Base-by-base conservation (phyloP, 1,140 invertebrate genomes). In the Cyphomyrmex costatus region DNA sequence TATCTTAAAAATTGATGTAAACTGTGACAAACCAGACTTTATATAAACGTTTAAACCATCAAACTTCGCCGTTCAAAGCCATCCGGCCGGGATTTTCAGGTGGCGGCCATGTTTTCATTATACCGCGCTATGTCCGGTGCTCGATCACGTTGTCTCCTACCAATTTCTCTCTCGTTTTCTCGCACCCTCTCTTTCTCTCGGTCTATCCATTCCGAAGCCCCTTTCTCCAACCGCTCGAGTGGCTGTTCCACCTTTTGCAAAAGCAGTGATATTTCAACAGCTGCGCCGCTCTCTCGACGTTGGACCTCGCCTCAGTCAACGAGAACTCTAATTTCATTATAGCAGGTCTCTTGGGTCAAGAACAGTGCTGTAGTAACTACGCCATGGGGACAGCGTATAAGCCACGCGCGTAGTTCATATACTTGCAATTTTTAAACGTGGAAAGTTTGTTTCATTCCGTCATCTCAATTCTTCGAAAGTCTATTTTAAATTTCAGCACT, bases 61-160 rank as follows among this genome's bases (percentile, higher is more conserved):
- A 76, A 70, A 80, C 79, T 88, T 83, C n/a, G n/a, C 85, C 68
- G 46, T 89, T 88, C 76, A 84, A 88, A 90, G 80, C 82, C 66
- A 88, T 84, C 86, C 73, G 68, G 85, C 86, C 73, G 68, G 85
- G 89, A 90, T 90, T 90, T 90, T 85, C 87, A 90, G 89, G 85
- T 92, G 87, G 92, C 93, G 85, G 93, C 92, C 93, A 93, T 93
- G 92, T 94, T 94, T 94, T 94, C 93, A 94, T 94, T 94, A 93
- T 86, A 89, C 58, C 88, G 68, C 78, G 79, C 89, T 91, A 93
- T 94, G 92, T 92, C 92, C 89, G 91, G 90, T 91, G 87, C 93
- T 94, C 92, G 90, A 93, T 94, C 93, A 94, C 89, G 79, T 85
- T 90, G 90, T 86, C 79, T 71, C 82, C 56, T 82, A 74, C 49